phyloP scores from a whole-genome alignment of 2,888 invertebrate genomes.

The Meteorus cinctellus region DNA sequence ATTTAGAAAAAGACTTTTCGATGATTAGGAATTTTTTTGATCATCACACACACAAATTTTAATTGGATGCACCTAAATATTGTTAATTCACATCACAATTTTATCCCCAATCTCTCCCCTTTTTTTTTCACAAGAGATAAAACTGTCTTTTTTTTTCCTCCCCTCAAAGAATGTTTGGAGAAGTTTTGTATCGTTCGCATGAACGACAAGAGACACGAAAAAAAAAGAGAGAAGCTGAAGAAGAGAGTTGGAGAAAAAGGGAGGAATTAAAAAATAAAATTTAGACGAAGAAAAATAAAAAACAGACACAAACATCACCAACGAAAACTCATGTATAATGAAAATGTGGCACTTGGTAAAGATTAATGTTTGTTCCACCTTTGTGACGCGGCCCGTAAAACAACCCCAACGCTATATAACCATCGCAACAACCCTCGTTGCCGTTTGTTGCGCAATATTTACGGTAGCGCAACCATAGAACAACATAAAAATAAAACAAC shows the following conservation, averaged over 20 bases:
- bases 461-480: neutral
- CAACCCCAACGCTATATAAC: slow-evolving; percentile 40
- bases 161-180: slow-evolving; percentile 40
- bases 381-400: slow-evolving; percentile 66
- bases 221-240: neutral
- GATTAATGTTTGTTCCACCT: slow-evolving; percentile 51
- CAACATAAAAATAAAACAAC: neutral
- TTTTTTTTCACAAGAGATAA: neutral
- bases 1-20: too few species aligned
- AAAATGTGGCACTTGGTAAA: slow-evolving; percentile 45
- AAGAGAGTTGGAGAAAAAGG: neutral
- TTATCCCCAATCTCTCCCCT: neutral
- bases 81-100: slow-evolving; percentile 36
- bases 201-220: slow-evolving; percentile 16
- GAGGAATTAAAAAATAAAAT: slow-evolving; percentile 2
- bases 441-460: slow-evolving; percentile 19
- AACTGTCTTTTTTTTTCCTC: neutral
- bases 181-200: slow-evolving; percentile 13
- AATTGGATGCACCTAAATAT: slow-evolving; percentile 53
- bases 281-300: neutral
- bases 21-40: too few species aligned
- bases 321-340: slow-evolving; percentile 17
- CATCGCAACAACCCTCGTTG: slow-evolving; percentile 2
- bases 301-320: neutral
- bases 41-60: slow-evolving; percentile 33